A percentile compares a stretch with the other conserved stretches of the same genome.
These are phyloP conservation scores for Stylophora pistillata DNA, from an alignment of 64 coral and sea anemone species.

Conservation along the genomic window DNA sequence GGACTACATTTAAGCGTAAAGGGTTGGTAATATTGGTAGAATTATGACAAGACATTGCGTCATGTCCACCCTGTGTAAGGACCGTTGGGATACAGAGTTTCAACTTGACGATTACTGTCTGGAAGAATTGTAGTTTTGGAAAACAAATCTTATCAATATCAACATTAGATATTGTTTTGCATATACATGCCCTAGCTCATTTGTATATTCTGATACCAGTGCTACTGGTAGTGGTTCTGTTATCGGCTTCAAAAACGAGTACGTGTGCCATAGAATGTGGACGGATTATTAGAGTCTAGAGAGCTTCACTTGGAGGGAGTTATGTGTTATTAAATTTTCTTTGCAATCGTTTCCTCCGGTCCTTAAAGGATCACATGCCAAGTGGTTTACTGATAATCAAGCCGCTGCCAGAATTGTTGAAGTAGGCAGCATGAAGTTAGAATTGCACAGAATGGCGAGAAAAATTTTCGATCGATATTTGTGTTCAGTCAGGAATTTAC, in stretches of 20 bases:
- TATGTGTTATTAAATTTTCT: conserved; percentile 32
- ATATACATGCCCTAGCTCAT: not conserved
- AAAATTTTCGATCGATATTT: conserved; percentile 34
- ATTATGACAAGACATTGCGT: conserved; percentile 58
- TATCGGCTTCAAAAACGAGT: conserved; percentile 16
- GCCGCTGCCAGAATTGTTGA: conserved; percentile 33
- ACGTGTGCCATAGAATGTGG: conserved; percentile 39
- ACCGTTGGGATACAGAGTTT: conserved; percentile 24
- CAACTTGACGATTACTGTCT: conserved; percentile 30
- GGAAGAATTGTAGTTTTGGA: conserved; percentile 40
- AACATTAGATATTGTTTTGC: conserved; percentile 5
- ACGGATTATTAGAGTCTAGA: not conserved
- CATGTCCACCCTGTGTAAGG: conserved; percentile 3
- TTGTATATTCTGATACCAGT: conserved; percentile 62
- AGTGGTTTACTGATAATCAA: conserved; percentile 27
- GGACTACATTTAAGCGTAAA: not conserved
- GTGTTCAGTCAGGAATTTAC: conserved; percentile 30
- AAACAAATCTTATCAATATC: not conserved
- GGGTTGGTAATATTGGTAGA: conserved; percentile 37
- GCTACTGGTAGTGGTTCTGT: conserved; percentile 36
- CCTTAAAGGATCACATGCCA: not conserved
- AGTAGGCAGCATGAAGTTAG: conserved; percentile 36
- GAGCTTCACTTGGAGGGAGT: conserved; percentile 37
- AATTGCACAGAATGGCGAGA: conserved; percentile 7
- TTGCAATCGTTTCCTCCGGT: conserved; percentile 19